These are phyloP conservation scores for Sarcophaga subvicina DNA, from an alignment of 2,888 invertebrate genomes.

Conservation along the genomic window DNA sequence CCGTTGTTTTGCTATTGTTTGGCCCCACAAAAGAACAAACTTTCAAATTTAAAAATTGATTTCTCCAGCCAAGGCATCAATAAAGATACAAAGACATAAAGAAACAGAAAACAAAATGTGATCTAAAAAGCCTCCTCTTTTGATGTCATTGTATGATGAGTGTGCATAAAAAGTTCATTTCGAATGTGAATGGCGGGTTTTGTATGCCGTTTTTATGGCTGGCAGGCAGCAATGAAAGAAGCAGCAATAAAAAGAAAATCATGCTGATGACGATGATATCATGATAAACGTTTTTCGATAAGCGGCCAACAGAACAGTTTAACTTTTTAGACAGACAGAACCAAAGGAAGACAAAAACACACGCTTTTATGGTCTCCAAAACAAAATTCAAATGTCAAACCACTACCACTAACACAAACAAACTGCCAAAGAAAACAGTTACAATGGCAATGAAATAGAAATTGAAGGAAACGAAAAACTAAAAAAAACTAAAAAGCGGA, in stretches of 20 bases:
- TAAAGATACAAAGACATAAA: background rate
- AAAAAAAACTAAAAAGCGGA: background rate
- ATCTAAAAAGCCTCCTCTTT: background rate
- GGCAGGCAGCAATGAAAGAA: background rate
- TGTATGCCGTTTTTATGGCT: conserved; percentile 2
- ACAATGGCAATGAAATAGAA: background rate
- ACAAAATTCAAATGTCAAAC: conserved; percentile 27
- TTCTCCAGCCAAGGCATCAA: conserved; percentile 23
- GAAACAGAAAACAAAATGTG: background rate
- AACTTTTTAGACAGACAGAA: background rate
- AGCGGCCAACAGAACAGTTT: conserved; percentile 32
- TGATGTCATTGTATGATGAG: background rate
- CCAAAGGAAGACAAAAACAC: background rate
- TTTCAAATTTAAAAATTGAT: conserved; percentile 37
- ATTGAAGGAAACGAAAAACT: background rate
- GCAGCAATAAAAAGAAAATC: conserved; percentile 6
- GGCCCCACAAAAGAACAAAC: conserved; percentile 2
- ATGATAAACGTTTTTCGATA: conserved; percentile 59
- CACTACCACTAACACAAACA: background rate
- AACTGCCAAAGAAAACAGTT: background rate
- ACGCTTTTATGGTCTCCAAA: background rate
- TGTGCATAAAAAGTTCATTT: conserved; percentile 22
- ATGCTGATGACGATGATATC: conserved; percentile 17
- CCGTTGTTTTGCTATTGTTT: background rate
- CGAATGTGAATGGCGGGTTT: conserved; percentile 25